These are phyloP conservation scores for Pogonognathellus flavescens DNA, from an alignment of 1,140 invertebrate species.

Conservation along the genomic window DNA sequence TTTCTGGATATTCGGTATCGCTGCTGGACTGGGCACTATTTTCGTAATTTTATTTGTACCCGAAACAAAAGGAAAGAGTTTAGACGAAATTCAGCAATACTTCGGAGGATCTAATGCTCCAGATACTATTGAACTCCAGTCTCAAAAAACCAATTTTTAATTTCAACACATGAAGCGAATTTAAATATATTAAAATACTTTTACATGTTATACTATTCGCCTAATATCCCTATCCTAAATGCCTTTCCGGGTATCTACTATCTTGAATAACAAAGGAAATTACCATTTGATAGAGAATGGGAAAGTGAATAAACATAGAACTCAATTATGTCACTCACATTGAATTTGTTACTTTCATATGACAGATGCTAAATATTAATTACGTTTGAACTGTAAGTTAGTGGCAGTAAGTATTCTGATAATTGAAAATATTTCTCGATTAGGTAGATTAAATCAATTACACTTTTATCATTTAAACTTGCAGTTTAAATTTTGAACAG, in stretches of 20 bases:
- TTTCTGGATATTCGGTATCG: constrained; percentile 61
- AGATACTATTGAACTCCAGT: not conserved
- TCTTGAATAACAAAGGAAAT: not conserved
- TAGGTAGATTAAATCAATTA: too few relatives aligned
- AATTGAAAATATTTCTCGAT: too few relatives aligned
- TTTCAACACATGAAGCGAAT: not conserved
- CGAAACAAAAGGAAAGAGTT: constrained; percentile 61
- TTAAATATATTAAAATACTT: not conserved
- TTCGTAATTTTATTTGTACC: constrained; percentile 59
- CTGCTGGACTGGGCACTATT: constrained; percentile 34
- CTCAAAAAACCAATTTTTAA: constrained; percentile 18
- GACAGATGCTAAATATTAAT: too few relatives aligned
- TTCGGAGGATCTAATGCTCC: constrained; percentile 31
- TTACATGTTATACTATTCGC: not conserved
- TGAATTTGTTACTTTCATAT: too few relatives aligned
- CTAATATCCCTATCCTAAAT: not conserved
- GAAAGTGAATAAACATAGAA: too few relatives aligned
- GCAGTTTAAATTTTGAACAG: too few relatives aligned
- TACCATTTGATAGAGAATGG: too few relatives aligned
- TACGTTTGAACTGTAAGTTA: too few relatives aligned
- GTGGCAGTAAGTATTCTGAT: too few relatives aligned
- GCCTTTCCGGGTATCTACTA: too few relatives aligned
- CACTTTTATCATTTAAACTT: too few relatives aligned
- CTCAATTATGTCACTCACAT: too few relatives aligned
- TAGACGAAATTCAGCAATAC: constrained; percentile 60